These are phyloP conservation scores for Ceuthmochares aereus DNA, from an alignment of 2,113 vertebrate species.

Conservation along the genomic window DNA sequence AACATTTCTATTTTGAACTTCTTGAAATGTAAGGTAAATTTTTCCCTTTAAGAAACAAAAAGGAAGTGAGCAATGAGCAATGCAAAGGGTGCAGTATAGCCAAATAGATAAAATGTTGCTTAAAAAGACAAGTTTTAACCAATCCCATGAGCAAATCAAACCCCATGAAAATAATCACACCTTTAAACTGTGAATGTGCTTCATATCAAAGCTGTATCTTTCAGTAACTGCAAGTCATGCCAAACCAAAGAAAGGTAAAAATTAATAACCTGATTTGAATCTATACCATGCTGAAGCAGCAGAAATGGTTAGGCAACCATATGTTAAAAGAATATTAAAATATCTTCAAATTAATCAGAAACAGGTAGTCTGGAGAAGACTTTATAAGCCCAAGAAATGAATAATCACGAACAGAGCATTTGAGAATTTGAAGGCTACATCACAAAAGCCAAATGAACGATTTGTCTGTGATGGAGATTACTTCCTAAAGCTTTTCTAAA, in stretches of 20 bases:
- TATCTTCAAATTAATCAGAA: not conserved
- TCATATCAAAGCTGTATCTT: not conserved
- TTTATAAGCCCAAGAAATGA: not conserved
- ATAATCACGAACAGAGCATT: not conserved
- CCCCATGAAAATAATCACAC: not conserved
- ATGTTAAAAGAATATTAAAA: not conserved
- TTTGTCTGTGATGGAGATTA: not conserved
- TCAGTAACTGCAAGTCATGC: not conserved
- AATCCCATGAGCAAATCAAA: not conserved
- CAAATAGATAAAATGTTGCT: not conserved
- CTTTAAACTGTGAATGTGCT: not conserved
- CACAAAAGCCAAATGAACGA: not conserved
- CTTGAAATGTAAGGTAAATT: not conserved
- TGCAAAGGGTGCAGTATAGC: not conserved
- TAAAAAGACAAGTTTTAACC: not conserved
- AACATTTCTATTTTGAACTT: not conserved
- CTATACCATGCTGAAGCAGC: not conserved
- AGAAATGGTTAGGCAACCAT: not conserved
- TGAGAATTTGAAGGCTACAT: not conserved
- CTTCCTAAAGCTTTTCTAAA: not conserved
- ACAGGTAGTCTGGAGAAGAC: not conserved
- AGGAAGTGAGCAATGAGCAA: not conserved
- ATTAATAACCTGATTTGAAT: not conserved
- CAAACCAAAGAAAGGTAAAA: not conserved
- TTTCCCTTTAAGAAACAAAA: not conserved